Base-by-base conservation (phyloP, 1,140 invertebrate genomes). In the Augochlora pura region DNA sequence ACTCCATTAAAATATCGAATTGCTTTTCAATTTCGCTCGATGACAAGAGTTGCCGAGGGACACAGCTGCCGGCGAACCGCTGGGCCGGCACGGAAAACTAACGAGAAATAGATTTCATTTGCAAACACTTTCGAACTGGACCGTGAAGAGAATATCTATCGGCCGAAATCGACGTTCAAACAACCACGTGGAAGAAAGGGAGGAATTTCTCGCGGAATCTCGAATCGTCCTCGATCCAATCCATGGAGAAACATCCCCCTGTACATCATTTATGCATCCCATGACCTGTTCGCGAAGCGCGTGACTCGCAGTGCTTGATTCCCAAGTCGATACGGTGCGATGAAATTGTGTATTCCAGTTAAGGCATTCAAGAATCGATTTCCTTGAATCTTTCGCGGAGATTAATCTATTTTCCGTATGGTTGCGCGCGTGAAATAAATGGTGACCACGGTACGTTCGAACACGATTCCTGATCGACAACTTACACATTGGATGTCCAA, bases 81-180 rank as follows among this genome's bases (percentile, higher is more conserved):
- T 8, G 21, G 8, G 7, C 23, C 38, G 49, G 10, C 23, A 6
- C 25, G 23, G 21, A 27, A 12, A 49, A 6, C 39, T 46, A 62
- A n/a, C 25, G 59, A 46, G 75, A 70, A 69, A 63, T 49, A 69
- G 60, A 69, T 77, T 77, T 69, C 57, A 62, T 63, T 62, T 25
- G 66, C 27, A 70, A 70, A 39, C 42, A 54, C 27, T 52, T 52
- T 21, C 7, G 18, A 54, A 21, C 66, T 18, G 27, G 27, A 68
- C 14, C 25, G 25, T 25, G 25, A 23, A 25, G 5, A 5, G 9
- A 18, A 25, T 52, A 32, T 25, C 42, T 49, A 49, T 32, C 54
- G 42, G 42, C 10, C 42, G 25, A 12, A 39, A 52, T 52, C 23
- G 8, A 23, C 12, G 21, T 39, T n/a, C n/a, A 14, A 77, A 25